Percentiles rank a stretch among this genome's conserved stretches.
Evolutionary conservation across 2,797 vertebrate species (phyloP).

Genomic region (Cephalopachus bancanus): DNA sequence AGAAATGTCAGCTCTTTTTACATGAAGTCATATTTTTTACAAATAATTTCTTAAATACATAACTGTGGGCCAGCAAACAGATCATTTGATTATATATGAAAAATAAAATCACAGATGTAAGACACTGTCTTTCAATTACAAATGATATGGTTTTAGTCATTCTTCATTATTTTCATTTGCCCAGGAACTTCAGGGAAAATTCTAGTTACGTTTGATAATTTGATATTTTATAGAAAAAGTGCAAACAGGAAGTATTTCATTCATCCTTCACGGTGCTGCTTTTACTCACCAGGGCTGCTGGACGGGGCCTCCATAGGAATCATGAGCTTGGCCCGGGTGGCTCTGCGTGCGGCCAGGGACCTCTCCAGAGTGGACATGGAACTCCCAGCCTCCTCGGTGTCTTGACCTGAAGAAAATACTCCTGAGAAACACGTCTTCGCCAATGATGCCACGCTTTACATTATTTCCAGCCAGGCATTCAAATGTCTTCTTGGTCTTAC

Average conservation of each 20-base stretch:
- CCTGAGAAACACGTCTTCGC: background rate
- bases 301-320: constrained; percentile 97
- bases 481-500: background rate
- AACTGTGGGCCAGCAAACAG: background rate
- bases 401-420: constrained; percentile 88
- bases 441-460: background rate
- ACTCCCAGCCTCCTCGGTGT: constrained; percentile 94
- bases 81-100: background rate
- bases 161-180: background rate
- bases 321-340: constrained; percentile 96
- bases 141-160: background rate
- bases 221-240: background rate
- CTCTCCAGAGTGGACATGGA: constrained; percentile 95
- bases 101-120: background rate
- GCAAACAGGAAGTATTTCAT: background rate
- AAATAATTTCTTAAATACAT: background rate
- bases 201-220: background rate
- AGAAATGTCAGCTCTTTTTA: background rate
- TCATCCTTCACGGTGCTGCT: too few relatives aligned
- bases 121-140: background rate
- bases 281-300: constrained; percentile 93
- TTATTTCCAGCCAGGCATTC: background rate
- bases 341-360: constrained; percentile 93
- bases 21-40: background rate
- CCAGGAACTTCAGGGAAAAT: background rate